phyloP scores from a whole-genome alignment of 2,113 vertebrate genomes.

The Burhinus oedicnemus region DNA sequence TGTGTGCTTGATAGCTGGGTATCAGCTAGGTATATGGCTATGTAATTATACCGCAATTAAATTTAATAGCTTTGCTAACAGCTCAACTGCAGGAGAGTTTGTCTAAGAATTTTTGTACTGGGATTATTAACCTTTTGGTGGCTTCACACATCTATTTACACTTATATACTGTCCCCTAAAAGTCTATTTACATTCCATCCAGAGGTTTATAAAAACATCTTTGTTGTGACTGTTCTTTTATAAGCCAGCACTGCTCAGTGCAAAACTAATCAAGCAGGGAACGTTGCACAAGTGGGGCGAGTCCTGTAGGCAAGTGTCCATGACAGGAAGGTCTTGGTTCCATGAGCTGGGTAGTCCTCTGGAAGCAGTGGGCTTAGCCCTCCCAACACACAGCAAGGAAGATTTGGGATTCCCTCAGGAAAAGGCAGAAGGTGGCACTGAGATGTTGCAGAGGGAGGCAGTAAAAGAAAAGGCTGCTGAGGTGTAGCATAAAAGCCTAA shows the following conservation, averaged over 20 bases:
- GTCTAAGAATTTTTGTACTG: constrained; percentile 31
- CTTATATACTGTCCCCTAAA: not conserved
- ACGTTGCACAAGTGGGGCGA: not conserved
- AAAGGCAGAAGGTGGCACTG: not conserved
- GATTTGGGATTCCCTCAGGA: not conserved
- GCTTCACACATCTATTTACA: not conserved
- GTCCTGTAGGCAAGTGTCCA: not conserved
- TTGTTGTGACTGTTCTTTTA: not conserved
- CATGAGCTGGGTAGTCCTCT: not conserved
- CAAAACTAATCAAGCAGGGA: not conserved
- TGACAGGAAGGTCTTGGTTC: not conserved
- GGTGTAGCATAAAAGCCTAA: not conserved
- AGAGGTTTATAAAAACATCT: not conserved
- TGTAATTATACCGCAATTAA: constrained; percentile 56
- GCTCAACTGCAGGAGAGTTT: constrained; percentile 50
- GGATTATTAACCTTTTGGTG: constrained; percentile 62
- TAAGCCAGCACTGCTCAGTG: not conserved
- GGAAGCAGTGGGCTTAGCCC: not conserved
- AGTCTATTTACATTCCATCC: constrained; percentile 16
- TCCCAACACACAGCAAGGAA: not conserved
- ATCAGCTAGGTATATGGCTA: constrained; percentile 17
- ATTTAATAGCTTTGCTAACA: constrained; percentile 67
- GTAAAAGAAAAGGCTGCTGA: not conserved
- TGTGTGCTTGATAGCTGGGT: constrained; percentile 12
- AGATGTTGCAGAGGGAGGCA: not conserved